Conservation (phyloP, 2,888 invertebrate species). For the Endotricha flammealis region DNA sequence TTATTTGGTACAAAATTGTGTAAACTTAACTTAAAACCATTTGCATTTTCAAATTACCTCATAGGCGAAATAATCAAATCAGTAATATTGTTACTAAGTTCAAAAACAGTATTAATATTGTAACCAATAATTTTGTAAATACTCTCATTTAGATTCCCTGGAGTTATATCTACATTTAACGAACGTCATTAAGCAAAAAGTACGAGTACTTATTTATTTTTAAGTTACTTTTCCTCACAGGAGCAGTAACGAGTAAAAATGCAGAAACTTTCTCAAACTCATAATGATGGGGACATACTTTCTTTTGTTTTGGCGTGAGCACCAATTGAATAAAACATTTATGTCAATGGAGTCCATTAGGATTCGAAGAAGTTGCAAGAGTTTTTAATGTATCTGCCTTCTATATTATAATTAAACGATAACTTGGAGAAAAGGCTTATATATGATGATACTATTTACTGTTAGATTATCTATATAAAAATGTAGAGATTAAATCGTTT, state of each 20-base stretch:
- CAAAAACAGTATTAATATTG: too few species aligned
- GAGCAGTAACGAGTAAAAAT: slow-evolving; percentile 60
- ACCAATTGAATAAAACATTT: slow-evolving; percentile 75
- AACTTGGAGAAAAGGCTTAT: not conserved
- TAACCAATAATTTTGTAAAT: too few species aligned
- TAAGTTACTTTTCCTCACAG: slow-evolving; percentile 28
- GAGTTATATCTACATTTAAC: too few species aligned
- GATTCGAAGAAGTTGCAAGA: slow-evolving; percentile 53
- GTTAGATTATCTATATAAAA: too few species aligned
- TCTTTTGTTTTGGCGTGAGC: slow-evolving; percentile 68
- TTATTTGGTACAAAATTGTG: too few species aligned
- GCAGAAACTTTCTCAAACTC: slow-evolving; percentile 63
- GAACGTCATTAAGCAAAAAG: slow-evolving; percentile 18
- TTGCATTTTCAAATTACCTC: too few species aligned
- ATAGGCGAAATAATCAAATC: too few species aligned
- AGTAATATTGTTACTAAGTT: too few species aligned
- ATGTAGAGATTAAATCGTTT: too few species aligned
- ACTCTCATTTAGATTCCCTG: too few species aligned
- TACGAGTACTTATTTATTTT: slow-evolving; percentile 41
- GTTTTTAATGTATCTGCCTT: slow-evolving; percentile 41
- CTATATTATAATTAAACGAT: slow-evolving; percentile 22
- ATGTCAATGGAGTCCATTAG: slow-evolving; percentile 73
- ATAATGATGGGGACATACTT: slow-evolving; percentile 68
- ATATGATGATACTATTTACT: not conserved
- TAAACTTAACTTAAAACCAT: too few species aligned